Evolutionary conservation across 2,113 vertebrate genomes (phyloP).

Genomic region (Zosterops lateralis): DNA sequence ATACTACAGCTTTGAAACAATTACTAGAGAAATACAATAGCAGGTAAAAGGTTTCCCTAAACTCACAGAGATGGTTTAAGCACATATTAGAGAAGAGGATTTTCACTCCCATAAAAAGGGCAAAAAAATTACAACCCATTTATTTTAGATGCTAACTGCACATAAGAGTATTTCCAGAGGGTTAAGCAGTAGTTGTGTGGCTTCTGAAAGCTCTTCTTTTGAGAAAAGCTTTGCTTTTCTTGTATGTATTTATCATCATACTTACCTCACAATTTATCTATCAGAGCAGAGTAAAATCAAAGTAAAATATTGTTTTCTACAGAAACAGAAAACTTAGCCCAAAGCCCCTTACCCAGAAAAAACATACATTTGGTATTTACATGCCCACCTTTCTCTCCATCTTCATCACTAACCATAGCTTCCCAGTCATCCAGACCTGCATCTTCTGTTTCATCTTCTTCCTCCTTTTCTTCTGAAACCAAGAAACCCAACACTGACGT

Average conservation of each 20-base stretch:
- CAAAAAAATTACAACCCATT: background rate
- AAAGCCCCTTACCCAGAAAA: background rate
- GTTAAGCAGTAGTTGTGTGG: background rate
- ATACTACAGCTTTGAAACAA: background rate
- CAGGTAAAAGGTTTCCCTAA: background rate
- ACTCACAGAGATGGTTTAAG: background rate
- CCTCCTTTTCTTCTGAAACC: slow-evolving; percentile 76
- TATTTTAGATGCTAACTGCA: background rate
- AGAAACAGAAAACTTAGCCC: background rate
- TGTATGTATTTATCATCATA: background rate
- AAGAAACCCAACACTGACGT: background rate
- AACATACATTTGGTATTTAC: background rate
- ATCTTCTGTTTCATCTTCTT: slow-evolving; percentile 77
- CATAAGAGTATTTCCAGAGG: background rate
- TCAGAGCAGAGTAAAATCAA: background rate
- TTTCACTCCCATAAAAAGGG: background rate
- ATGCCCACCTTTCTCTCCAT: slow-evolving; percentile 76
- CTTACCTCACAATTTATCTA: background rate
- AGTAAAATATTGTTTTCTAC: background rate
- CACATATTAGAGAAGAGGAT: background rate
- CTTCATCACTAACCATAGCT: slow-evolving; percentile 93
- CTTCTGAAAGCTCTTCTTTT: background rate
- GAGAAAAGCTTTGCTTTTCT: background rate
- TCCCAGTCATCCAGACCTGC: slow-evolving; percentile 93
- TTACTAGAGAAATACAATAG: background rate